Base-by-base conservation (phyloP, 2,888 invertebrate species). In the Molorchus minor region DNA sequence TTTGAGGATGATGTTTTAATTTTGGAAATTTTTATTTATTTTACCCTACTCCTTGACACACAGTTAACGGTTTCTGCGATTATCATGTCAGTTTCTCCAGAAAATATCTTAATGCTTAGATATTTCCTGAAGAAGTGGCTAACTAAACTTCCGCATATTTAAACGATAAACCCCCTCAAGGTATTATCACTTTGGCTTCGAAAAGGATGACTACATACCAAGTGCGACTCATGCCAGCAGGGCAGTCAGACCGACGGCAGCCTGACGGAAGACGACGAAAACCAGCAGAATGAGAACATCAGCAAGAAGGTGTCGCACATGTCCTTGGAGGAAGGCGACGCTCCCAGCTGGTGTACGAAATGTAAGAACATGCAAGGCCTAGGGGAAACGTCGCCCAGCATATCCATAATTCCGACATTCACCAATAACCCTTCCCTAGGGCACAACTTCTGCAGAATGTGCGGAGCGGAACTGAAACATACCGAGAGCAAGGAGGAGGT, bases 131-230 rank as follows among this genome's bases (percentile, higher is more conserved):
- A n/a, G n/a, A n/a, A n/a, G n/a, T n/a, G n/a, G n/a, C n/a, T n/a
- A n/a, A n/a, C n/a, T n/a, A n/a, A n/a, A n/a, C n/a, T n/a, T n/a
- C n/a, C n/a, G n/a, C n/a, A n/a, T n/a, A n/a, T n/a, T n/a, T n/a
- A n/a, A n/a, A n/a, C n/a, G n/a, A n/a, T n/a, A n/a, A n/a, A n/a
- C n/a, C n/a, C n/a, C 4, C 25, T 56, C 20, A 71, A 88, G 89
- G 66, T 91, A 89, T 75, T 86, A 91, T 74, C 91, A 91, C 76
- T 85, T 84, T 70, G 88, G 87, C 17, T 84, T 82, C 71, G 88
- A 89, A 74, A 84, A 85, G 69, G 85, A 87, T 65, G 87, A 87
- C 53, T 79, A 79, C 49, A 64, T 70, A 8, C 68, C 69, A 1
- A 70, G 56, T 68, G 68, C 51, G 63, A 69, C 19, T 64, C 55